A percentile compares a stretch with the other conserved stretches of the same genome.
phyloP scores from a whole-genome alignment of 2,113 vertebrate species.

The Oryzias curvinotus region DNA sequence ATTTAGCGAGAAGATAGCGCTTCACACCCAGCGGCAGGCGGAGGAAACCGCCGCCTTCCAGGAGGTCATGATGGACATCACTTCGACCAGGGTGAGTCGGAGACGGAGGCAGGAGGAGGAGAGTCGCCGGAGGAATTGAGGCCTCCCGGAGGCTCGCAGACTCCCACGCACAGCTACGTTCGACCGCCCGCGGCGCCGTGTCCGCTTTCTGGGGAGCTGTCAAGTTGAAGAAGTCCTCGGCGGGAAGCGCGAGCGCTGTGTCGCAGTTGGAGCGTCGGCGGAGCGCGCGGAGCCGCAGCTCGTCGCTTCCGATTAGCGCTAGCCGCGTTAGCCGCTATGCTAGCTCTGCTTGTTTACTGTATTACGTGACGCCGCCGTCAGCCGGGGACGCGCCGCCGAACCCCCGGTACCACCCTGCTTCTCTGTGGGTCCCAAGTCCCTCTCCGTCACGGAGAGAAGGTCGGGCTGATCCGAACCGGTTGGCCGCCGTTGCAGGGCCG shows the following conservation, averaged over 20 bases:
- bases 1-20: constrained; percentile 94
- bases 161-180: constrained; percentile 1
- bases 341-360: constrained; percentile 69
- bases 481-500: too few relatives aligned
- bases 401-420: neutral
- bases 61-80: constrained; percentile 96
- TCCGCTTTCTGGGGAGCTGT: neutral
- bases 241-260: neutral
- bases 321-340: constrained; percentile 45
- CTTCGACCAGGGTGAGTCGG: constrained; percentile 86
- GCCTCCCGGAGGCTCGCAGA: constrained; percentile 41
- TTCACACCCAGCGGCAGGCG: constrained; percentile 91
- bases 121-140: constrained; percentile 53
- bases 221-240: neutral
- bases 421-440: neutral
- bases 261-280: neutral
- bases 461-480: too few relatives aligned
- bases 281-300: neutral
- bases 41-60: constrained; percentile 95
- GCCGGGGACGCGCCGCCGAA: constrained; percentile 1
- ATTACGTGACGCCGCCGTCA: constrained; percentile 33
- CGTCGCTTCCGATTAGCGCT: constrained; percentile 50
- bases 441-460: too few relatives aligned
- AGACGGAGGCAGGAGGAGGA: constrained; percentile 47
- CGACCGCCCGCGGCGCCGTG: neutral